A percentile compares a stretch with the other conserved stretches of the same genome.
These are phyloP conservation scores for Elysia crispata DNA, from an alignment of 2,888 invertebrate genomes.

Conservation along the genomic window DNA sequence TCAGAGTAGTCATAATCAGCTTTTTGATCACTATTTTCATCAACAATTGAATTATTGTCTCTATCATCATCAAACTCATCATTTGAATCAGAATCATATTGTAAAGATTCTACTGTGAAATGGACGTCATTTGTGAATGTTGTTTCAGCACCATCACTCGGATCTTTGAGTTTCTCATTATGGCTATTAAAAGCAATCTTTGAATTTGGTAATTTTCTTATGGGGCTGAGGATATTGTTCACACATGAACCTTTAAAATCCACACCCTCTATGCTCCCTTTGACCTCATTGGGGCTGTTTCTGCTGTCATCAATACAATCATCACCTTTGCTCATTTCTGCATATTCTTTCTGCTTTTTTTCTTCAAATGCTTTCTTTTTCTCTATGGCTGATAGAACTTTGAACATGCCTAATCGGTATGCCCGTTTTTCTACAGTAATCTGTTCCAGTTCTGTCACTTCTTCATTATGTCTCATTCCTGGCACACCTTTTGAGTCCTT, in stretches of 20 bases:
- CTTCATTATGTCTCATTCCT: too few relatives aligned
- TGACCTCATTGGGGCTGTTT: background rate
- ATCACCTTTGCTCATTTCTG: background rate
- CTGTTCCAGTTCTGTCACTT: background rate
- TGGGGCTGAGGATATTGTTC: too few relatives aligned
- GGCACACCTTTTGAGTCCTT: too few relatives aligned
- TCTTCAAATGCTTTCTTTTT: constrained; percentile 18
- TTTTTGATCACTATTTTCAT: background rate
- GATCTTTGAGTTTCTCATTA: too few relatives aligned
- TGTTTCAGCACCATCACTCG: too few relatives aligned
- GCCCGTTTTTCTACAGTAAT: constrained; percentile 35
- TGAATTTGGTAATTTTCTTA: too few relatives aligned
- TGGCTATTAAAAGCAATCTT: too few relatives aligned
- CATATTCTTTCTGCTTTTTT: background rate
- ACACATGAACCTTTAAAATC: too few relatives aligned
- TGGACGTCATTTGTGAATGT: too few relatives aligned
- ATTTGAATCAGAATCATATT: background rate
- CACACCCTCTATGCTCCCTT: background rate
- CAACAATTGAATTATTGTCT: background rate
- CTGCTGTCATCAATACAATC: background rate
- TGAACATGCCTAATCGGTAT: constrained; percentile 20
- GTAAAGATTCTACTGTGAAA: too few relatives aligned
- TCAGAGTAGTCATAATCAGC: background rate
- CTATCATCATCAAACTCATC: background rate
- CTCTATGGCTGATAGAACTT: constrained; percentile 10